Evolutionary conservation across 1,140 invertebrate species (phyloP).

Genomic region (Trichonephila clavipes): DNA sequence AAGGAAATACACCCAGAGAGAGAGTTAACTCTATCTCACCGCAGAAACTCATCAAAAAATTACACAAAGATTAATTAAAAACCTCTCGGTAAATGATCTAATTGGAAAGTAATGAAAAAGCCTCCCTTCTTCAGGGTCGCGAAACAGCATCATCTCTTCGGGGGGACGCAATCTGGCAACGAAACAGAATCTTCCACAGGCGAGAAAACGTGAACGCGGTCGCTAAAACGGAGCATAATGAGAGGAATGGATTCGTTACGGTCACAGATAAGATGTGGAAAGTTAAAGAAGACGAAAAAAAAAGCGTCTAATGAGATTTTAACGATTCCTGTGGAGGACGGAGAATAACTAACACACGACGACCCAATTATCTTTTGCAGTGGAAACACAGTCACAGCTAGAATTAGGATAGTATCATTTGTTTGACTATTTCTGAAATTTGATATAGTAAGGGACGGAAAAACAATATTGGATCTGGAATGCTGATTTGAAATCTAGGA

Average conservation of each 20-base stretch:
- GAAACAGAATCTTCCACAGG: background rate
- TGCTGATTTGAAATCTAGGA: background rate
- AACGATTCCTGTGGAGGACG: slow-evolving; percentile 25
- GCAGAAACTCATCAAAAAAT: background rate
- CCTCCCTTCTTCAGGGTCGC: slow-evolving; percentile 12
- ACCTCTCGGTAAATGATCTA: background rate
- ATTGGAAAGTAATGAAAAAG: slow-evolving; percentile 29
- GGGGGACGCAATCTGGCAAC: background rate
- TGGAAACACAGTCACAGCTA: background rate
- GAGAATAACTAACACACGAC: background rate
- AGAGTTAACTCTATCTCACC: background rate
- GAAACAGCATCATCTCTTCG: no score
- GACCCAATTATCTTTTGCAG: slow-evolving; percentile 40
- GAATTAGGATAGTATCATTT: background rate
- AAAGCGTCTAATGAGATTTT: background rate
- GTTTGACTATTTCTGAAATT: background rate
- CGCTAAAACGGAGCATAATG: slow-evolving; percentile 19
- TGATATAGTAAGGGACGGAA: background rate
- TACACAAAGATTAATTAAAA: background rate
- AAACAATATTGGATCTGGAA: background rate
- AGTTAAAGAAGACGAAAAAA: background rate
- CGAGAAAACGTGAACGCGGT: slow-evolving; percentile 19
- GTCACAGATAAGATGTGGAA: background rate
- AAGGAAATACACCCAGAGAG: no score
- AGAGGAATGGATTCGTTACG: slow-evolving; percentile 46